A percentile compares a stretch with the other conserved stretches of the same genome.
Evolutionary conservation across 2,888 invertebrate species (phyloP).

Genomic region (Odontomyia ornata): DNA sequence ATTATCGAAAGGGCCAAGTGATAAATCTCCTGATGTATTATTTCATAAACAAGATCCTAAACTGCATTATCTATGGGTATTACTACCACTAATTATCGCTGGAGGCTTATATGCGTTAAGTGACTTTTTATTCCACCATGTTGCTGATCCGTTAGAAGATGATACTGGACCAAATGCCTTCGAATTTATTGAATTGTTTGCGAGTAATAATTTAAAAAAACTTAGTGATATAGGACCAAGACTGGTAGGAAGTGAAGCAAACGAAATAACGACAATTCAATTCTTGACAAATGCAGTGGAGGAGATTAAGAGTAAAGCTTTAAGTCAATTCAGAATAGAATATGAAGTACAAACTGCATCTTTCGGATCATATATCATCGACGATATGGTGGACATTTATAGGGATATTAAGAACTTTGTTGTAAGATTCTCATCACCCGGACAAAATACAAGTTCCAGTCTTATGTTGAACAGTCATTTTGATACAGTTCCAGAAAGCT

Average conservation of each 20-base stretch:
- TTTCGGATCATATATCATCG: constrained; percentile 59
- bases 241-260: constrained; percentile 76
- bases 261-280: constrained; percentile 71
- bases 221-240: constrained; percentile 75
- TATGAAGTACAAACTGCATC: constrained; percentile 60
- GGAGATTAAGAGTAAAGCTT: constrained; percentile 55
- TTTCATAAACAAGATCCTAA: not conserved
- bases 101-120: not conserved
- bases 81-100: constrained; percentile 2
- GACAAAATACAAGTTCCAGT: constrained; percentile 56
- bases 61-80: constrained; percentile 16
- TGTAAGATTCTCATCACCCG: constrained; percentile 58
- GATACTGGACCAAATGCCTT: constrained; percentile 53
- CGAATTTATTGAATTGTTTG: constrained; percentile 75
- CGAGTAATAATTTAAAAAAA: constrained; percentile 70
- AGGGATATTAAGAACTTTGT: constrained; percentile 62
- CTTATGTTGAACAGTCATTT: constrained; percentile 89
- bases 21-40: not conserved
- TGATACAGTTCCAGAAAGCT: constrained; percentile 88
- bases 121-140: constrained; percentile 7
- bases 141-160: not conserved
- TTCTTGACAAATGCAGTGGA: constrained; percentile 59
- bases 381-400: constrained; percentile 61
- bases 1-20: not conserved
- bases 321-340: constrained; percentile 56